Percentiles rank a stretch among this genome's conserved stretches.
phyloP scores from a whole-genome alignment of 1,140 invertebrate genomes.

The Philopotamus ludificatus region DNA sequence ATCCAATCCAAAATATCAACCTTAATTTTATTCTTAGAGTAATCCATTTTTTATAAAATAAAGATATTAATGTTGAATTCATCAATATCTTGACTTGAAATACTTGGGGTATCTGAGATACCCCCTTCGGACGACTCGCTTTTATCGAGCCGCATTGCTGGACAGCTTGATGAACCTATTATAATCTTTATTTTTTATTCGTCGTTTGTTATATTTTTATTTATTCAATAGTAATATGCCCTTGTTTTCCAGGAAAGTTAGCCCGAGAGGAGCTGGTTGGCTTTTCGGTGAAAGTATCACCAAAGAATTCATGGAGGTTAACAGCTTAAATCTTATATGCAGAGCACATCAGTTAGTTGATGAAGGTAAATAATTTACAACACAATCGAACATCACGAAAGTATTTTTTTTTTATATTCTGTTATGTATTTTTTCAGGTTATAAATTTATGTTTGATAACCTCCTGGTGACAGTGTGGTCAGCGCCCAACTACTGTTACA shows the following conservation, averaged over 20 bases:
- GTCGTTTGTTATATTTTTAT: neutral
- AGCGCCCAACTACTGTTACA: constrained; percentile 95
- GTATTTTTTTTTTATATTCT: neutral
- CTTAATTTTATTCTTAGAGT: no score
- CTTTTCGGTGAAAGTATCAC: constrained; percentile 89
- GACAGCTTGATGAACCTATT: no score
- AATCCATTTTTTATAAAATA: no score
- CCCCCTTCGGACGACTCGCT: no score
- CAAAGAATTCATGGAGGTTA: constrained; percentile 90
- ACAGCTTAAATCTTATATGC: constrained; percentile 87
- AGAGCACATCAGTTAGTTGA: constrained; percentile 96
- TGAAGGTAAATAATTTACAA: constrained; percentile 67
- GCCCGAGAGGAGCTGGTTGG: constrained; percentile 92
- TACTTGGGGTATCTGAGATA: no score
- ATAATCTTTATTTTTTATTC: neutral
- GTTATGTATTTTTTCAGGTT: constrained; percentile 60
- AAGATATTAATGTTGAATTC: no score
- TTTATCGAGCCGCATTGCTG: no score
- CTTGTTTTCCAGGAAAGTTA: constrained; percentile 64
- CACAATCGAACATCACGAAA: neutral
- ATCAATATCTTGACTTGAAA: no score
- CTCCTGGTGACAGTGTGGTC: constrained; percentile 96
- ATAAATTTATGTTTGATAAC: constrained; percentile 95
- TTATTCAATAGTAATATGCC: constrained; percentile 4
- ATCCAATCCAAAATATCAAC: no score